Conservation (phyloP, 1,140 invertebrate species). For the Ceratina australensis region DNA sequence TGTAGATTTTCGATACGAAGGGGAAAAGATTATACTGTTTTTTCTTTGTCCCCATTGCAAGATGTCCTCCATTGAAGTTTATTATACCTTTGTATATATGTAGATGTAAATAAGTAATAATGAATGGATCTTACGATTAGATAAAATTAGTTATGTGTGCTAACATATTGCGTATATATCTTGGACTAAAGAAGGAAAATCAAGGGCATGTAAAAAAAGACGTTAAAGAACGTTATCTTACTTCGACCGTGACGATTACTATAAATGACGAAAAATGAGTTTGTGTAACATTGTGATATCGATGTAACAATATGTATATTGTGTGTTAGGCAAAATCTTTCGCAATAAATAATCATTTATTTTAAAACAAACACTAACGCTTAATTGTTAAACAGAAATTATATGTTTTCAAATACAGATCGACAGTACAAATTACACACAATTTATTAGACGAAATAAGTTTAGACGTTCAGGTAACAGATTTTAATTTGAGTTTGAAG, state of each 20-base stretch:
- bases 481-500: neutral
- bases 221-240: constrained; percentile 15
- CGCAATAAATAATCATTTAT: too few relatives aligned
- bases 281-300: neutral
- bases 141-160: constrained; percentile 1
- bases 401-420: too few relatives aligned
- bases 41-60: constrained; percentile 6
- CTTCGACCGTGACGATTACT: neutral
- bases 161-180: constrained; percentile 4
- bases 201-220: neutral
- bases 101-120: constrained; percentile 27
- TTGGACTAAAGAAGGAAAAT: constrained; percentile 7
- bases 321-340: too few relatives aligned
- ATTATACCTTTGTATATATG: constrained; percentile 18
- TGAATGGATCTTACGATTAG: neutral
- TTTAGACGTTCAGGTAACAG: neutral
- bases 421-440: too few relatives aligned
- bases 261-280: neutral
- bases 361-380: too few relatives aligned
- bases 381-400: too few relatives aligned
- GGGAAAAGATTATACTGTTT: neutral
- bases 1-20: neutral
- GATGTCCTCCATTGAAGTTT: neutral
- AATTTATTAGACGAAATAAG: constrained; percentile 6
- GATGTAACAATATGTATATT: neutral